Base-by-base conservation (phyloP, 2,888 invertebrate genomes). In the Yponomeuta evonymella region DNA sequence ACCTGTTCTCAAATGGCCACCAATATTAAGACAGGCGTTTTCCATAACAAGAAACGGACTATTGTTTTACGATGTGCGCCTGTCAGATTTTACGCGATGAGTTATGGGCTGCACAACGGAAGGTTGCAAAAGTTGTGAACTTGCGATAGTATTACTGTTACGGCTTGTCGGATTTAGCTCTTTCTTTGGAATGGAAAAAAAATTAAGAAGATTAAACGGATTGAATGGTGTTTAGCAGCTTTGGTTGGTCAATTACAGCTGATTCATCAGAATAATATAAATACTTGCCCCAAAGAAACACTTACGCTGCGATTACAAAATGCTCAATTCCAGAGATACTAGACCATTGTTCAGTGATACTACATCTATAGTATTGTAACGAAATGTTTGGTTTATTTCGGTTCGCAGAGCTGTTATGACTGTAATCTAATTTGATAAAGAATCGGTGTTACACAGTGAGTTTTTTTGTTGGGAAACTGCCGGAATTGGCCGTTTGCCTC, bases 11-110 rank as follows among this genome's bases (percentile, higher is more conserved):
- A 58, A 58, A 15, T 58, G 4, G 15, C 51, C 15, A 58, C 2
- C 5, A 58, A 58, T 58, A 15, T 58, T 58, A 58, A 58, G 51
- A 58, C 51, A 15, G 51, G 15, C 51, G 51, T 58, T 15, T 15
- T 58, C 51, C 51, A 58, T 15, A 2, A 43, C 43, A 43, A 58
- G 15, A 15, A 58, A 15, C 15, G 15, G 51, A 58, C 51, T 58
- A 58, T 58, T 58, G 51, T 58, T 1, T 5, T 58, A 51, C 51
- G 12, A 51, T 58, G 51, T 2, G 51, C 8, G 51, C 51, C 51
- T 58, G 51, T 58, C 51, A 58, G 51, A 58, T 58, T 58, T 12
- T 58, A 58, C 51, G 51, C 51, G 51, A 58, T 58, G 51, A 58
- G 51, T 58, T 58, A 58, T 58, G 12, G 51, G 3, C 51, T 12